A percentile compares a stretch with the other conserved stretches of the same genome.
These are phyloP conservation scores for Periphyllus acericola DNA, from an alignment of 2,888 invertebrate genomes.

Conservation along the genomic window DNA sequence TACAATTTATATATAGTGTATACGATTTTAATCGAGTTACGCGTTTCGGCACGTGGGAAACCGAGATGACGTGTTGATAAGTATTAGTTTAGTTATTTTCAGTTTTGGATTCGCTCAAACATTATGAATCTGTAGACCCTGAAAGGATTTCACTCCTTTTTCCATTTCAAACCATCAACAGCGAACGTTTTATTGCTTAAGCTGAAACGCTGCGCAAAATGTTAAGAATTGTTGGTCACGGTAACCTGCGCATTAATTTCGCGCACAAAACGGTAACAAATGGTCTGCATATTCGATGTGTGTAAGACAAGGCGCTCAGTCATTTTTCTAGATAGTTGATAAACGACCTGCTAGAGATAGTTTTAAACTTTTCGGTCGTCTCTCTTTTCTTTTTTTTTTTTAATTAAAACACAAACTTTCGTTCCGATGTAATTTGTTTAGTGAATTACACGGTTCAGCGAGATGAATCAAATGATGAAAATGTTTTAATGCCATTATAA, in stretches of 20 bases:
- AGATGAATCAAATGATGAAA: conserved; percentile 28
- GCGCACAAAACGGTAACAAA: too few species aligned
- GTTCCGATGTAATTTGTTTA: conserved; percentile 9
- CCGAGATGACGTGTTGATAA: background rate
- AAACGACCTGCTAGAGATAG: conserved; percentile 7
- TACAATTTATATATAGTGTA: background rate
- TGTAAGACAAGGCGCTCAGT: background rate
- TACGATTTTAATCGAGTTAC: background rate
- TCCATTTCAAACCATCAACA: too few species aligned
- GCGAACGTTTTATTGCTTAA: too few species aligned
- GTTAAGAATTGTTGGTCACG: too few species aligned
- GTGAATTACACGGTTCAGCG: conserved; percentile 22
- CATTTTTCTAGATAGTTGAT: background rate
- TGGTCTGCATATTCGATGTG: background rate
- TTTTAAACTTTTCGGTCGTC: conserved; percentile 18
- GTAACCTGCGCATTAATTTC: too few species aligned
- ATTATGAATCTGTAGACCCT: too few species aligned
- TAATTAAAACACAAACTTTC: conserved; percentile 10
- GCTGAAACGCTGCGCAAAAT: too few species aligned
- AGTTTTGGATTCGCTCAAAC: too few species aligned
- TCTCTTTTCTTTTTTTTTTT: conserved; percentile 4
- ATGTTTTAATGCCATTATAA: conserved; percentile 28
- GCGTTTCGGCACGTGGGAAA: background rate
- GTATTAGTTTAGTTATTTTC: conserved; percentile 9
- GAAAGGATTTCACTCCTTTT: too few species aligned